Base-by-base conservation (phyloP, 23 tunicate species). In the Aplidium turbinatum region DNA sequence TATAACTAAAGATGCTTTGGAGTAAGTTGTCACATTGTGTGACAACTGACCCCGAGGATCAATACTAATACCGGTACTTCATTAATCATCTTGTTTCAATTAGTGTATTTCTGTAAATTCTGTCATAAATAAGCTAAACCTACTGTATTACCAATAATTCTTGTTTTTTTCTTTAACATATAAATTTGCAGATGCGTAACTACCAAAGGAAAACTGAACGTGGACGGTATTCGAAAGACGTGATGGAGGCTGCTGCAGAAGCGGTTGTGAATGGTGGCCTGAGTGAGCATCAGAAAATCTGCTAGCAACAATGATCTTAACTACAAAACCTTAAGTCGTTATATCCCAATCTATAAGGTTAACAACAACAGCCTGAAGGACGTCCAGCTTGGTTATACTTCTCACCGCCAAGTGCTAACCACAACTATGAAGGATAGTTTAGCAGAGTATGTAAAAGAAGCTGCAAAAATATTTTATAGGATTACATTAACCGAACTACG, bases 291-390 rank as follows among this genome's bases (percentile, higher is more conserved):
- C 22, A n/a, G 60, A 54, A 13, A 54, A 54, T 54, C 60, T 18
- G 60, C 60, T 6, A n/a, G 60, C 4, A 54, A 54, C 60, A 54
- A 54, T 11, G 23, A n/a, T n/a, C 24, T 54, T 25, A 54, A 54
- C 23, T 54, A 54, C n/a, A 54, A 54, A 54, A 54, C 60, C 60
- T 54, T 54, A 11, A 54, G 22, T 54, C 60, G 60, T 22, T 13
- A 54, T 54, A 54, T 54, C 4, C 23, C 23, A 5, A 5, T 13
- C 60, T 54, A n/a, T 25, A 54, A 54, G 21, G 60, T 25, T n/a
- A 54, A 54, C 60, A 54, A n/a, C 60, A 54, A 54, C 23, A 54
- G 60, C 23, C 60, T 54, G 60, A 54, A 54, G 60, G 22, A 54
- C 6, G 60, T 54, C 22, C 22, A 11, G 23, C 60, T 54, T 22